These are phyloP conservation scores for Prorops nasuta DNA, from an alignment of 1,140 invertebrate genomes.

Conservation along the genomic window DNA sequence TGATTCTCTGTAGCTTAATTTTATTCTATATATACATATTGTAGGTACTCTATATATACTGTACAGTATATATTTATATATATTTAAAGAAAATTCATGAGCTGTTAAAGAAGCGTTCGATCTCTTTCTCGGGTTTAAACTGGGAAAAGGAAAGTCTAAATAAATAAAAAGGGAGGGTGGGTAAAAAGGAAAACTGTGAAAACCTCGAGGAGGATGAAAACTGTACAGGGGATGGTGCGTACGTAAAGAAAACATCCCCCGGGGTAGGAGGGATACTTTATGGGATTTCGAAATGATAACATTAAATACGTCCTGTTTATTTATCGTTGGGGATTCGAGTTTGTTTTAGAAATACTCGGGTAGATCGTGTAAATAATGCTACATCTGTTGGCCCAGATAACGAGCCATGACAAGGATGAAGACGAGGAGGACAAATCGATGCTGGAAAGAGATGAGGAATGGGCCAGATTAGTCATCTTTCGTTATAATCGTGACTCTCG, in stretches of 20 bases:
- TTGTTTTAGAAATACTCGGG: constrained; percentile 30
- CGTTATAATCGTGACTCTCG: constrained; percentile 27
- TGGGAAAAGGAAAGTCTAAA: no score
- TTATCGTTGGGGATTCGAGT: constrained; percentile 20
- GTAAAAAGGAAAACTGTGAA: neutral
- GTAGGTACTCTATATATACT: no score
- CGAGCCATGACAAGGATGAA: constrained; percentile 13
- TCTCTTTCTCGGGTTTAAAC: constrained; percentile 1
- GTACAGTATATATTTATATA: no score
- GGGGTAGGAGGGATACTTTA: constrained; percentile 16
- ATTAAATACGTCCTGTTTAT: constrained; percentile 26
- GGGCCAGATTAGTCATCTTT: constrained; percentile 32
- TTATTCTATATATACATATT: no score
- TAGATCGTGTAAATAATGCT: constrained; percentile 29
- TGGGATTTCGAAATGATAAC: constrained; percentile 26
- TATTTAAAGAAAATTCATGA: no score
- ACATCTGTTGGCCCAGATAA: constrained; percentile 37
- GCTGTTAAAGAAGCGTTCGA: no score
- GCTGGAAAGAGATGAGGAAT: neutral
- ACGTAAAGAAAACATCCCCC: no score
- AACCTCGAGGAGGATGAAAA: no score
- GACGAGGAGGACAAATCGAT: neutral
- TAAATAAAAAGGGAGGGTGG: no score
- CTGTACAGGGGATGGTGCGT: no score
- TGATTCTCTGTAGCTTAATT: no score